A percentile compares a stretch with the other conserved stretches of the same genome.
Evolutionary conservation across 2,888 invertebrate species (phyloP).

Genomic region (Cosmia pyralina): DNA sequence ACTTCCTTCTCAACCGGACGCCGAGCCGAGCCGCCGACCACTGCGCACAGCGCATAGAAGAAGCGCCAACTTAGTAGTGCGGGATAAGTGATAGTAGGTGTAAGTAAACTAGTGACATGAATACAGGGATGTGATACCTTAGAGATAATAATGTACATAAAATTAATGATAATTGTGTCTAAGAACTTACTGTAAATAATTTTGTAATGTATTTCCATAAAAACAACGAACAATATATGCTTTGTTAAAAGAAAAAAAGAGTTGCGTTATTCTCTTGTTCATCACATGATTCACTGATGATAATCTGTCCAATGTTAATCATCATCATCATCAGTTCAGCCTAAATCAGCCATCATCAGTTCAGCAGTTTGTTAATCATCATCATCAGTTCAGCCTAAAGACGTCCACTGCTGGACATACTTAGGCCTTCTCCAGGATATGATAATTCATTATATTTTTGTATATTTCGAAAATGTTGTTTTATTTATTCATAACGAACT

Average conservation of each 20-base stretch:
- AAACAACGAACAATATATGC: neutral
- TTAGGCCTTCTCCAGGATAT: neutral
- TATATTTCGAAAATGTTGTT: constrained; percentile 22
- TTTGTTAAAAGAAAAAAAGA: neutral
- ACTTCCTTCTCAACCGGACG: constrained; percentile 94
- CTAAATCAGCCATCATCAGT: neutral
- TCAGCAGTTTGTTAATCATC: neutral
- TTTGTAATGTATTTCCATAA: neutral
- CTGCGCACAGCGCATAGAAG: constrained; percentile 79
- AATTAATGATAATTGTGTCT: neutral
- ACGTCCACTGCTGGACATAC: neutral
- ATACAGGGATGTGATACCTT: constrained; percentile 80
- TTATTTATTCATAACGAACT: neutral
- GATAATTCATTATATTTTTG: constrained; percentile 16
- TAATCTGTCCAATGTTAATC: neutral
- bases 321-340: neutral
- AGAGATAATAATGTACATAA: constrained; percentile 31
- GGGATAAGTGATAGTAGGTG: constrained; percentile 84
- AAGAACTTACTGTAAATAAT: neutral
- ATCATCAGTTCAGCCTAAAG: neutral
- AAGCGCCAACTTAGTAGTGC: constrained; percentile 83
- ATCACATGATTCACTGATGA: neutral
- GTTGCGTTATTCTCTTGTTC: neutral
- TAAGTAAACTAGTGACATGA: constrained; percentile 73
- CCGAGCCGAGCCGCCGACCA: constrained; percentile 72